These are phyloP conservation scores for Branchellion lobata DNA, from an alignment of 2,888 invertebrate genomes.

Conservation along the genomic window DNA sequence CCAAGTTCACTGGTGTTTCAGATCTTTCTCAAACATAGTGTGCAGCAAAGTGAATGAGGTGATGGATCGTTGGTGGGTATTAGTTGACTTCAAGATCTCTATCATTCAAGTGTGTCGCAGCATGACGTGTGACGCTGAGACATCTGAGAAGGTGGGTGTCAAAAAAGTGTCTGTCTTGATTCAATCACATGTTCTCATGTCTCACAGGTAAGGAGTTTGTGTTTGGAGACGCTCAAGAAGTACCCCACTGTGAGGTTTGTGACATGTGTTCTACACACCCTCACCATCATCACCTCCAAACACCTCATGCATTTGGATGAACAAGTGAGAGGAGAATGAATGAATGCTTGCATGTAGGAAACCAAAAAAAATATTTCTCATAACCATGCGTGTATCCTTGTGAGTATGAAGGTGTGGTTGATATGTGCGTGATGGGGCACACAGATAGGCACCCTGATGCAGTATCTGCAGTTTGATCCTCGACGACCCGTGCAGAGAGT, in stretches of 20 bases:
- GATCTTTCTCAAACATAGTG: slow-evolving; percentile 91
- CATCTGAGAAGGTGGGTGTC: slow-evolving; percentile 70
- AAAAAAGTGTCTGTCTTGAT: too few relatives aligned
- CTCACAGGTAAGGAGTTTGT: slow-evolving; percentile 72
- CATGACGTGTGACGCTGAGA: slow-evolving; percentile 82
- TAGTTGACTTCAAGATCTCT: slow-evolving; percentile 68
- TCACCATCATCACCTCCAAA: slow-evolving; percentile 82
- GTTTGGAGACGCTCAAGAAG: slow-evolving; percentile 73
- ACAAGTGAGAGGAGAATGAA: slow-evolving; percentile 68
- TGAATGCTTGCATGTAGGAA: neutral
- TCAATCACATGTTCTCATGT: neutral
- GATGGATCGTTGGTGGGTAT: slow-evolving; percentile 88
- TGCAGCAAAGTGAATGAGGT: slow-evolving; percentile 91
- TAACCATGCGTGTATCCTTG: neutral
- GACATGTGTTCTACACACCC: slow-evolving; percentile 77
- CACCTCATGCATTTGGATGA: slow-evolving; percentile 86
- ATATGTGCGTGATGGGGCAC: too few relatives aligned
- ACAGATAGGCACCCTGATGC: slow-evolving; percentile 69
- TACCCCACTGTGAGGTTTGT: slow-evolving; percentile 80
- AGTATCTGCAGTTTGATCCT: slow-evolving; percentile 72
- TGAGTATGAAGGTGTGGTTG: too few relatives aligned
- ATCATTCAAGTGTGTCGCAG: slow-evolving; percentile 86
- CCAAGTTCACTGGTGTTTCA: too few relatives aligned
- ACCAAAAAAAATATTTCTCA: neutral
- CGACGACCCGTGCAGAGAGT: slow-evolving; percentile 72